Evolutionary conservation across 1,140 invertebrate genomes (phyloP).

Genomic region (Magallana ariakensis): DNA sequence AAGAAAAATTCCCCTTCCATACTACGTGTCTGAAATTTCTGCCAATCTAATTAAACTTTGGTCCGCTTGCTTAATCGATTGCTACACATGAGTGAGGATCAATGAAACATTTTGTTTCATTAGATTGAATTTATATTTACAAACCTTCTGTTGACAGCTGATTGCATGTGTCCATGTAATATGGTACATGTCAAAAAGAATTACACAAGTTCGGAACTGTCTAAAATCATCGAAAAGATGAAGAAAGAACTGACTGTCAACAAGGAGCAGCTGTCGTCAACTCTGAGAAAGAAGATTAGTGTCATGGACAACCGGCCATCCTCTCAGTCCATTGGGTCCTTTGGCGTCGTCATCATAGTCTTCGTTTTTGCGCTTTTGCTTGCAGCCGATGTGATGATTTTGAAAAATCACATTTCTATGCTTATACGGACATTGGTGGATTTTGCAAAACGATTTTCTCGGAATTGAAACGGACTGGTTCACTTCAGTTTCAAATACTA

Average conservation of each 20-base stretch:
- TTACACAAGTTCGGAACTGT: background rate
- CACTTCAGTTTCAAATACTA: background rate
- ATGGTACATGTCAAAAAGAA: background rate
- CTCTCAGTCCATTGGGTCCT: background rate
- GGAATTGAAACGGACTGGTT: background rate
- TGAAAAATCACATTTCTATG: conserved; percentile 31
- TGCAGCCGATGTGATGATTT: background rate
- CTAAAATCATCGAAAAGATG: background rate
- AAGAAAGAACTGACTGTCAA: conserved; percentile 2
- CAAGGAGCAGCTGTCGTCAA: conserved; percentile 3
- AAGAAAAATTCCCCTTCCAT: no score
- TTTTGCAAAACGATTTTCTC: background rate
- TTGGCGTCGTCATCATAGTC: conserved; percentile 24
- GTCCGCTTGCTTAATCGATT: no score
- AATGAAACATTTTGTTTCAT: no score
- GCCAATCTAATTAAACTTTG: no score
- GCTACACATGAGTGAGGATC: no score
- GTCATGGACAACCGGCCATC: conserved; percentile 1
- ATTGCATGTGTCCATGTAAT: conserved; percentile 18
- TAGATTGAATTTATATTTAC: no score
- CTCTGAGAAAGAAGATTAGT: conserved; percentile 11
- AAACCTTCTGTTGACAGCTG: background rate
- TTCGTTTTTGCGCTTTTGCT: background rate
- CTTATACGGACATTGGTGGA: background rate
- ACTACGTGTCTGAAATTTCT: no score